Evolutionary conservation across 1,140 invertebrate species (phyloP).

Genomic region (Zaprionus inermis): DNA sequence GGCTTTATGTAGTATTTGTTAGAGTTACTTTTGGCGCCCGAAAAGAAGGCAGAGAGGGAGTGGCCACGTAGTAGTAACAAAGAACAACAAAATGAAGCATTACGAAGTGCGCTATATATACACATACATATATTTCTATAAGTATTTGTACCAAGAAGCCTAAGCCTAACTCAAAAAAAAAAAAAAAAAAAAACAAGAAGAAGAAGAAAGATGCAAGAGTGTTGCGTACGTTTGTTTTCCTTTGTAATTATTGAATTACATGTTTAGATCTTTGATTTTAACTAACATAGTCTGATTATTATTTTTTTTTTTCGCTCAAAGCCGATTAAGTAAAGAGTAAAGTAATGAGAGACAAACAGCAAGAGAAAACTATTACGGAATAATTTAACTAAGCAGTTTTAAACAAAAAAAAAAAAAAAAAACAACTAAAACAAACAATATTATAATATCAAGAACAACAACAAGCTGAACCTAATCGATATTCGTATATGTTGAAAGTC

Average conservation of each 20-base stretch:
- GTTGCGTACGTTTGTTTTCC: conserved; percentile 41
- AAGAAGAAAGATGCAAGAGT: not conserved
- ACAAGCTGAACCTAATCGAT: conserved; percentile 26
- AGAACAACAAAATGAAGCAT: conserved; percentile 8
- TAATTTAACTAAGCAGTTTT: conserved; percentile 34
- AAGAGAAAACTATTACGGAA: conserved; percentile 21
- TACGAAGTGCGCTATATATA: conserved; percentile 11
- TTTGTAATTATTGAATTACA: conserved; percentile 50
- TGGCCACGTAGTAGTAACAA: not conserved
- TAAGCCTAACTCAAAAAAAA: conserved; percentile 18
- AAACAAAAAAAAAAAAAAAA: conserved; percentile 6
- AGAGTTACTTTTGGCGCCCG: not conserved
- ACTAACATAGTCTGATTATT: conserved; percentile 47
- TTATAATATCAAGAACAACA: not conserved
- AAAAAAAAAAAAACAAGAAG: not conserved
- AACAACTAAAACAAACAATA: no score
- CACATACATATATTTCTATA: conserved; percentile 1
- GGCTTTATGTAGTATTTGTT: conserved; percentile 52
- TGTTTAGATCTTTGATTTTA: conserved; percentile 46
- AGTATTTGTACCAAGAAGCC: conserved; percentile 12
- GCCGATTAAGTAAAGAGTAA: conserved; percentile 37
- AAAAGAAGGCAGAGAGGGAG: not conserved
- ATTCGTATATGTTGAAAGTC: conserved; percentile 32
- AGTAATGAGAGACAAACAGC: conserved; percentile 14
- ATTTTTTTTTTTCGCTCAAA: conserved; percentile 46